Evolutionary conservation across 2,113 vertebrate genomes (phyloP).

Genomic region (Nerophis ophidion): DNA sequence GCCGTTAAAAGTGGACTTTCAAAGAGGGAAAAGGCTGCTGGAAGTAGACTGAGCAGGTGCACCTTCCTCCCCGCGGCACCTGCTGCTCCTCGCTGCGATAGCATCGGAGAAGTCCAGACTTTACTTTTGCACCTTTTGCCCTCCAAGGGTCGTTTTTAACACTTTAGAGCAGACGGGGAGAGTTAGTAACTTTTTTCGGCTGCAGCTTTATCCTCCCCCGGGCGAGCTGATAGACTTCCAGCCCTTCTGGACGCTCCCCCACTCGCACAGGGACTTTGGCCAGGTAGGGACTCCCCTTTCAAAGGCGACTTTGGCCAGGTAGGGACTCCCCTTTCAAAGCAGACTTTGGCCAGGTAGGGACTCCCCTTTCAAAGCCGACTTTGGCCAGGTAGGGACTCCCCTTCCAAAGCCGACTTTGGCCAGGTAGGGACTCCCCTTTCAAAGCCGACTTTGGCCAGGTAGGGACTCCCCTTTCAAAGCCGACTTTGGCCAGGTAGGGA

Average conservation of each 20-base stretch:
- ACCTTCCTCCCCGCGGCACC: conserved; percentile 56
- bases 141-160: neutral
- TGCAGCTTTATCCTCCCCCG: conserved; percentile 23
- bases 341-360: no score
- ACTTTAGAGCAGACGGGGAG: no score
- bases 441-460: no score
- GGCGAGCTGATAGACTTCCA: conserved; percentile 26
- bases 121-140: neutral
- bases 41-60: conserved; percentile 55
- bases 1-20: neutral
- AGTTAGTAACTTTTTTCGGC: neutral
- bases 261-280: conserved; percentile 58
- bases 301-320: neutral
- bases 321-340: no score
- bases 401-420: no score
- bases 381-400: no score
- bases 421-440: no score
- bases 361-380: no score
- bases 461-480: no score
- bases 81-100: conserved; percentile 47
- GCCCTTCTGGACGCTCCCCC: conserved; percentile 10
- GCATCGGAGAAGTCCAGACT: conserved; percentile 1
- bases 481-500: no score
- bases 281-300: conserved; percentile 5
- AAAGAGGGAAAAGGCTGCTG: neutral